Evolutionary conservation across 2,888 invertebrate genomes (phyloP).

Genomic region (Apotomis betuletana): DNA sequence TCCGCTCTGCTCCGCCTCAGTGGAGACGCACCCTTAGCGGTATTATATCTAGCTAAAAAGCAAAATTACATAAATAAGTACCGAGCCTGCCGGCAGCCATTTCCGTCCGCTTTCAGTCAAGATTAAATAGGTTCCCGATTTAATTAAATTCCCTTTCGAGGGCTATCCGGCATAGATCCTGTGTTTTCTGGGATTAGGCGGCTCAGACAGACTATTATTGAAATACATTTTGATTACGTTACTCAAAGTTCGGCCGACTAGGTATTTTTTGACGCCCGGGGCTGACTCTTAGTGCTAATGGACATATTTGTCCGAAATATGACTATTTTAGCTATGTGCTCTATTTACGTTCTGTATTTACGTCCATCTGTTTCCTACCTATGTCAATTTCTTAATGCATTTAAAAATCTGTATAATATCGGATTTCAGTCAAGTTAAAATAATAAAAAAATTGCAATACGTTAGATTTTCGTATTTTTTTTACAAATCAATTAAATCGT

Average conservation of each 20-base stretch:
- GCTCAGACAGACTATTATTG: background rate
- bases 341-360: too few species aligned
- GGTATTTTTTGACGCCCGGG: background rate
- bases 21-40: too few species aligned
- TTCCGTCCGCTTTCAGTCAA: background rate
- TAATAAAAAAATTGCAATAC: too few species aligned
- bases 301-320: too few species aligned
- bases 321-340: too few species aligned
- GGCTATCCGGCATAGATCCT: background rate
- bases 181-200: background rate
- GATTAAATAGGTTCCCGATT: background rate
- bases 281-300: too few species aligned
- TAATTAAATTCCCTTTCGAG: conserved; percentile 9
- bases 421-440: too few species aligned
- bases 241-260: background rate
- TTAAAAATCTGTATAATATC: too few species aligned
- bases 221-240: background rate
- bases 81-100: background rate
- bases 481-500: too few species aligned
- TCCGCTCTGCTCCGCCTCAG: rapidly evolving
- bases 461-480: too few species aligned
- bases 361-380: too few species aligned
- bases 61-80: conserved; percentile 3
- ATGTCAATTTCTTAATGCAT: too few species aligned
- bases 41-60: background rate